A percentile compares a stretch with the other conserved stretches of the same genome.
Conservation (phyloP, 2,797 vertebrate genomes). For the Diglossa cyanea region DNA sequence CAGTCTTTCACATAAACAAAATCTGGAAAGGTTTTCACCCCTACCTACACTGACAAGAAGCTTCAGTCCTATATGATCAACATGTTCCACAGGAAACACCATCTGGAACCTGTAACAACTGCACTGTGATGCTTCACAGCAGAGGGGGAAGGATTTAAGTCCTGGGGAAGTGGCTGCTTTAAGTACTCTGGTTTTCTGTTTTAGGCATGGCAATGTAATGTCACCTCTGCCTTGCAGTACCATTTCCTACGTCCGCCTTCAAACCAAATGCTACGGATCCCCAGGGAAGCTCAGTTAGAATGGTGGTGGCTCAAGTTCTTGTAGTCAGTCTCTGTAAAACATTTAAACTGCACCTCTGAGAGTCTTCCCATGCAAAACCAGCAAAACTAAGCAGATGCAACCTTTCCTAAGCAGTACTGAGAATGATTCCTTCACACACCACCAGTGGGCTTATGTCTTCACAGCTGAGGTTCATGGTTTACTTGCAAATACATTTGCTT, state of each 20-base stretch:
- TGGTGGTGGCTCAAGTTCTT: background rate
- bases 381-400: background rate
- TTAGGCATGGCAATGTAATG: background rate
- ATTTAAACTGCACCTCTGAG: rapidly evolving
- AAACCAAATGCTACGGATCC: background rate
- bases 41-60: background rate
- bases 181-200: background rate
- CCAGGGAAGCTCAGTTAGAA: background rate
- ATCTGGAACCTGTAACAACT: background rate
- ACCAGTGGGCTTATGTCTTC: background rate
- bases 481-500: background rate
- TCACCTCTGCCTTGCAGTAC: background rate
- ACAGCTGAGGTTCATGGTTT: background rate
- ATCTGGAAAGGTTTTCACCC: background rate
- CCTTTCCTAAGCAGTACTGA: background rate
- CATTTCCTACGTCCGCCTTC: background rate
- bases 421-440: background rate
- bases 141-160: background rate
- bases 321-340: background rate
- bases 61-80: background rate
- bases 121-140: background rate
- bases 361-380: background rate
- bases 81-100: background rate
- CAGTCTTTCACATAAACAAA: background rate
- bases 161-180: background rate